Evolutionary conservation across 1,140 invertebrate genomes (phyloP), one percentile per base, ranked within the genome.

Genomic region (Aphelenchoides fujianensis): DNA sequence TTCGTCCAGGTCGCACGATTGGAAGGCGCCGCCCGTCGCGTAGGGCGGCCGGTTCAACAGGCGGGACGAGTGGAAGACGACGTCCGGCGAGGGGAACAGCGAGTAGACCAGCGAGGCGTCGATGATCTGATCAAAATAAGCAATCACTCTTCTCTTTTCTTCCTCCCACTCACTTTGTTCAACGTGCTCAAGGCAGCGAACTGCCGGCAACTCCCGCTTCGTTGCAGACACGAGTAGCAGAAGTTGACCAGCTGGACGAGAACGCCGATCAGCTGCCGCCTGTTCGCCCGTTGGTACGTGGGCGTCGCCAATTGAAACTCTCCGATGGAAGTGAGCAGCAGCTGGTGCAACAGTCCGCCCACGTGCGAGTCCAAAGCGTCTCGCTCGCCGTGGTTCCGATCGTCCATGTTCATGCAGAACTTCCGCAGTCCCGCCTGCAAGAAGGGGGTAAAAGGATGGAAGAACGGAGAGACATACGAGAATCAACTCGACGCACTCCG

Each of bases 401-500:
- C 75, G 48, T 84, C 81, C 68, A 82, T 68, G 69, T 82, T 76
- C 16, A 73, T 57, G 3, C 71, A 75, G 64, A 76, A 77, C 69
- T 82, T 84, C 7, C 69, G 71, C n/a, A 84, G 62, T 28, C 54
- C 75, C 3, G 59, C 59, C 78, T 77, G 30, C 16, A 76, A 70
- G 5, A 5, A 9, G 7, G 12, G 19, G 16, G n/a, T n/a, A n/a
- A n/a, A n/a, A n/a, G n/a, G n/a, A n/a, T n/a, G n/a, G n/a, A n/a
- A n/a, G n/a, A n/a, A n/a, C n/a, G n/a, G n/a, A n/a, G n/a, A n/a
- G 82, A 19, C 89, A 82, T 27, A 86, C 84, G 62, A 89, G 80
- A 52, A 90, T 85, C 16, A 85, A 84, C 2, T 88, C 87, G 7
- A 89, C 81, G 73, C 89, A 89, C 82, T 90, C 89, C n/a, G 87